Base-by-base conservation (phyloP, 1,140 invertebrate species). In the Drosophila mauritiana region DNA sequence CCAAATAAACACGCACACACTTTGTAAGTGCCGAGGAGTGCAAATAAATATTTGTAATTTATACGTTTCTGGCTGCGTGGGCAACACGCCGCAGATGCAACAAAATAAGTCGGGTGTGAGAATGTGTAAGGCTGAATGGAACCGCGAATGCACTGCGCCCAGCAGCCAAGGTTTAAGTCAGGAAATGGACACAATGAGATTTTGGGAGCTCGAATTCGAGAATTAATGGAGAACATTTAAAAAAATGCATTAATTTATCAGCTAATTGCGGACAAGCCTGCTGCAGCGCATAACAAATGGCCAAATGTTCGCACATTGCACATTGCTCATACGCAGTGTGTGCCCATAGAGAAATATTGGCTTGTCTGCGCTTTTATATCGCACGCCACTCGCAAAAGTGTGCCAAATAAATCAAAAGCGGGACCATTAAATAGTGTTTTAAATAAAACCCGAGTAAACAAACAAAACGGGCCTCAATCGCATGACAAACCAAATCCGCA, bases 1-100 rank as follows among this genome's bases (percentile, higher is more conserved):
- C 75, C 83, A 86, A 86, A 86, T 83, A 86, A 88, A 86, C 84
- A 83, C 83, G 75, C 83, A 86, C 52, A 78, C 76, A 85, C 84
- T 83, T 86, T 86, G 83, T 86, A 86, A 89, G 79, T 76, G 83
- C 58, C 79, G 59, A 78, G 64, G 73, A 82, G 78, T 82, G 69
- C 65, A 88, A 86, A 86, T 86, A 86, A 83, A 88, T 86, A 86
- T 86, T 86, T 83, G 70, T 83, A 86, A 86, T 88, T 86, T 86
- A 86, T 85, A 73, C 75, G 76, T 84, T 80, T 84, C 58, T 61
- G 67, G 55, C 58, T 55, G 76, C 74, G 83, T 88, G 83, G 75
- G 83, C 84, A 79, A 62, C 79, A 78, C 67, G 73, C 49, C 58
- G 75, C 73, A 84, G 67, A 69, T 78, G 75, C 72, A 80, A 55